A percentile compares a stretch with the other conserved stretches of the same genome.
Evolutionary conservation across 2,888 invertebrate genomes (phyloP).

Genomic region (Thumatha senex): DNA sequence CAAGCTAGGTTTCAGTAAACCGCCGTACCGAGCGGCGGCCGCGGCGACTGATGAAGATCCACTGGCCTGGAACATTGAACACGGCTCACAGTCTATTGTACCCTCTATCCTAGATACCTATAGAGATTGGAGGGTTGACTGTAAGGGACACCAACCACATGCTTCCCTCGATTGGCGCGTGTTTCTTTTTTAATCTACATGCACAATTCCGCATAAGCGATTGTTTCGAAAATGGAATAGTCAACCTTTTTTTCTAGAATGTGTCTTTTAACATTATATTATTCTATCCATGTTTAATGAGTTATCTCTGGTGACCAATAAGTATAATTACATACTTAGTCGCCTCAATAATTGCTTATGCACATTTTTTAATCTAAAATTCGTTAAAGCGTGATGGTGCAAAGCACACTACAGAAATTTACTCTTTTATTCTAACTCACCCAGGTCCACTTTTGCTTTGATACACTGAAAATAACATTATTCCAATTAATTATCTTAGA

Average conservation of each 20-base stretch:
- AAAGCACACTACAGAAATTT: constrained; percentile 54
- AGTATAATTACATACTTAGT: neutral
- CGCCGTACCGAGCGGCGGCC: constrained; percentile 51
- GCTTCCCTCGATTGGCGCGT: constrained; percentile 19
- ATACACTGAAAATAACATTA: constrained; percentile 76
- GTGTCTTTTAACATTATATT: too few species aligned
- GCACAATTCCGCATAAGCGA: constrained; percentile 33
- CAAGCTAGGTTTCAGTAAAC: constrained; percentile 41
- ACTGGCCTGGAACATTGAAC: constrained; percentile 78
- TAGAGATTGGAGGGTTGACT: constrained; percentile 35
- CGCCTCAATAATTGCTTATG: neutral
- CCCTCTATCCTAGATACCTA: constrained; percentile 43
- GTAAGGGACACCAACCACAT: constrained; percentile 27
- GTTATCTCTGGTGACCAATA: neutral
- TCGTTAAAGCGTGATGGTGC: constrained; percentile 46
- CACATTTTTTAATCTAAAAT: neutral
- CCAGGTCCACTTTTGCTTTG: constrained; percentile 74
- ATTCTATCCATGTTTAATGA: neutral
- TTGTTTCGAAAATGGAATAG: constrained; percentile 14
- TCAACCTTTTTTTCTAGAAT: neutral
- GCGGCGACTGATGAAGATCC: constrained; percentile 66
- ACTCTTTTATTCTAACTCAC: constrained; percentile 61
- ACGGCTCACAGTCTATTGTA: constrained; percentile 56
- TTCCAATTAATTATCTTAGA: constrained; percentile 44
- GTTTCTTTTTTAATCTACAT: constrained; percentile 34